phyloP scores from a whole-genome alignment of 2,797 vertebrate genomes.

The Ptychobarbus kaznakovi region DNA sequence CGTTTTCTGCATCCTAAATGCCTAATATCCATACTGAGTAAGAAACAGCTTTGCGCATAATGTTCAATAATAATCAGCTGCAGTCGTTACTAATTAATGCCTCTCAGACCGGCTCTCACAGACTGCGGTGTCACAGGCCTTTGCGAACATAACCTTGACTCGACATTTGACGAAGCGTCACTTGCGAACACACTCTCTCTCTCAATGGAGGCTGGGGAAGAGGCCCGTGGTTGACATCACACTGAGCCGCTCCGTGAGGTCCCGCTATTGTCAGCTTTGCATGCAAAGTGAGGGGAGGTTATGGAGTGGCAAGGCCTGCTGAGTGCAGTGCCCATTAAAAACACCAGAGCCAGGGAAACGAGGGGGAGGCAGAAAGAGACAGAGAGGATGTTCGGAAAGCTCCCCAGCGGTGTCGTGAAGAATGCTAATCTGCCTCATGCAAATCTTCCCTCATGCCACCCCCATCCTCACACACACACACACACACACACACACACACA shows the following conservation, averaged over 20 bases:
- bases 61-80: conserved; percentile 57
- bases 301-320: conserved; percentile 61
- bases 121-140: conserved; percentile 53
- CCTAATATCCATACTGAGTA: background rate
- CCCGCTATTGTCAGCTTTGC: conserved; percentile 62
- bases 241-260: conserved; percentile 43
- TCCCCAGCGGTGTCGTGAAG: conserved; percentile 74
- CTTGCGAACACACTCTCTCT: background rate
- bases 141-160: conserved; percentile 55
- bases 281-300: conserved; percentile 54
- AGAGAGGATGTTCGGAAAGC: conserved; percentile 22
- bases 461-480: conserved; percentile 13
- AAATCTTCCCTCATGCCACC: conserved; percentile 39
- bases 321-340: conserved; percentile 66
- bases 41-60: conserved; percentile 38
- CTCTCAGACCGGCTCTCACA: conserved; percentile 61
- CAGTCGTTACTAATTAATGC: conserved; percentile 74
- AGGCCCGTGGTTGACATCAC: conserved; percentile 48
- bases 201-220: conserved; percentile 30
- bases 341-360: conserved; percentile 50
- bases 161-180: conserved; percentile 31
- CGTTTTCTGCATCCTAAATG: background rate
- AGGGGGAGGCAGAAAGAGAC: conserved; percentile 52
- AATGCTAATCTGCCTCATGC: conserved; percentile 75
- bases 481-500: too few species aligned